phyloP scores from a whole-genome alignment of 1,140 invertebrate species.

The Drosophila saltans region DNA sequence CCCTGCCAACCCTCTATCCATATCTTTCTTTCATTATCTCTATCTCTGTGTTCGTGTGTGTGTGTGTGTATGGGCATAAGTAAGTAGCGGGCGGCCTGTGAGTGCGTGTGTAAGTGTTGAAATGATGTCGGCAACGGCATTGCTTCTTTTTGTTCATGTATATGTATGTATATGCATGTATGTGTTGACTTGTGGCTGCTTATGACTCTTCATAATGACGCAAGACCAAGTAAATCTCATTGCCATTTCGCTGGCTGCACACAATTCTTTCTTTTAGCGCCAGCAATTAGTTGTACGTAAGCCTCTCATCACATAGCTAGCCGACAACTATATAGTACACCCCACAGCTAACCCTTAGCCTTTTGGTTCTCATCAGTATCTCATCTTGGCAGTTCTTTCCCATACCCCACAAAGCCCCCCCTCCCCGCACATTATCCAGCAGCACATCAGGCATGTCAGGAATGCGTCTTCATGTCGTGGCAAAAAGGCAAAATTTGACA shows the following conservation, averaged over 20 bases:
- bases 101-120: slow-evolving; percentile 60
- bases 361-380: too few relatives aligned
- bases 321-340: slow-evolving; percentile 24
- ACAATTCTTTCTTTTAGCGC: slow-evolving; percentile 46
- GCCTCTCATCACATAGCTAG: slow-evolving; percentile 30
- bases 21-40: too few relatives aligned
- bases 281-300: slow-evolving; percentile 69
- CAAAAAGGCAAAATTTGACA: slow-evolving; percentile 69
- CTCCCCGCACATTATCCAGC: background rate
- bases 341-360: background rate
- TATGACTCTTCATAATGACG: slow-evolving; percentile 61
- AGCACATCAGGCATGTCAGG: slow-evolving; percentile 38
- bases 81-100: slow-evolving; percentile 32
- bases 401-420: background rate
- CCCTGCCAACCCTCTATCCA: background rate
- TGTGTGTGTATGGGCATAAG: slow-evolving; percentile 46
- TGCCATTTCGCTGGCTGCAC: slow-evolving; percentile 67
- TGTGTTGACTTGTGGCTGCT: slow-evolving; percentile 36
- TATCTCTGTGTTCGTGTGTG: background rate
- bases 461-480: slow-evolving; percentile 61
- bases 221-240: slow-evolving; percentile 63
- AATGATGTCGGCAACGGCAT: slow-evolving; percentile 44
- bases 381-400: background rate
- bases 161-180: slow-evolving; percentile 16
- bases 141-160: slow-evolving; percentile 20